Evolutionary conservation across 2,888 invertebrate species (phyloP).

Genomic region (Limnephilus marmoratus): DNA sequence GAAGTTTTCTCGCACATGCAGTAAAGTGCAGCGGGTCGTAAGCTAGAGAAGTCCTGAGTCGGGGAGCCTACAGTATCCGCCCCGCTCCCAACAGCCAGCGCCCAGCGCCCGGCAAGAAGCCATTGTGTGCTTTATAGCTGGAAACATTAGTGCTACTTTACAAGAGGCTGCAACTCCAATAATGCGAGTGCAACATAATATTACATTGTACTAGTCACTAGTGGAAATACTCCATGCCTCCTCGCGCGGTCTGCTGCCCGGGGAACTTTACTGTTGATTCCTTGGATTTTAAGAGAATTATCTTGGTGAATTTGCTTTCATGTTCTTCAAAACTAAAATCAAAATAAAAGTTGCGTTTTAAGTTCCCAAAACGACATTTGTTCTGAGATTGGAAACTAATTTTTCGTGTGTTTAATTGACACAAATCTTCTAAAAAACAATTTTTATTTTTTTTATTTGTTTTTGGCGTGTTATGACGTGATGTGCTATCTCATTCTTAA

Average conservation of each 20-base stretch:
- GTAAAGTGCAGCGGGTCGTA: constrained; percentile 3
- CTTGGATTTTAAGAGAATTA: not conserved
- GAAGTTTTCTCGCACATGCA: constrained; percentile 3
- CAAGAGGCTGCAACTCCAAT: constrained; percentile 34
- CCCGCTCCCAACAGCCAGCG: too few species aligned
- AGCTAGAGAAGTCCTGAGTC: not conserved
- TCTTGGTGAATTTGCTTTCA: not conserved
- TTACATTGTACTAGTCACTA: not conserved
- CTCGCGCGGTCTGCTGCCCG: not conserved
- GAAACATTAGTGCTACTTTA: constrained; percentile 30
- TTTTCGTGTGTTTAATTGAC: too few species aligned
- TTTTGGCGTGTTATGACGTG: too few species aligned
- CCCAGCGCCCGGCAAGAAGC: not conserved
- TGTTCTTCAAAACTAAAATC: not conserved
- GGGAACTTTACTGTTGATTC: not conserved
- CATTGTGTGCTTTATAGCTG: constrained; percentile 38
- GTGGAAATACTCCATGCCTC: not conserved
- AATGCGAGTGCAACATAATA: not conserved
- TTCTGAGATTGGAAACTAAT: too few species aligned
- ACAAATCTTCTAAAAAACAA: too few species aligned
- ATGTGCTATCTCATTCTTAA: too few species aligned
- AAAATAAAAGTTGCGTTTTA: too few species aligned
- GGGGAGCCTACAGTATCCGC: not conserved
- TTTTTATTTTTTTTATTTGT: too few species aligned
- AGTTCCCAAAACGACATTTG: too few species aligned